Base-by-base conservation (phyloP, 2,888 invertebrate genomes). In the Drosophila anomalata region DNA sequence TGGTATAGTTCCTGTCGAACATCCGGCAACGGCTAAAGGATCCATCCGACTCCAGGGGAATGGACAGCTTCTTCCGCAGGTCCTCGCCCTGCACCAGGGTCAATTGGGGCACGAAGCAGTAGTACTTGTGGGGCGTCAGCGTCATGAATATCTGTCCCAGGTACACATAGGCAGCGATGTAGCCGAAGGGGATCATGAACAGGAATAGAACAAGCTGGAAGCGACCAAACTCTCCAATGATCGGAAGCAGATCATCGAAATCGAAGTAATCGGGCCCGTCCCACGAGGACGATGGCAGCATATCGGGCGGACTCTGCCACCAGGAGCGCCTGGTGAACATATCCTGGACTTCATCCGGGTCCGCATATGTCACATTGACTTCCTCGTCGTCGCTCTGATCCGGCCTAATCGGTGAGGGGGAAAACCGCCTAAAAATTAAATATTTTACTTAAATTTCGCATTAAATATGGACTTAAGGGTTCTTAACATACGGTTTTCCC, bases 141-240 rank as follows among this genome's bases (percentile, higher is more conserved):
- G 96, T 96, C 91, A 97, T 96, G 89, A 97, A 97, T 61, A 97
- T 96, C 92, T 97, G 97, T 22, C 96, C 94, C 89, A 97, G 97
- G 90, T 97, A 96, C 4, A 97, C 96, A 92, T 96, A 96, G 1
- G 96, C 95, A 14, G 97, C 96, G 88, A 96, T 96, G 91, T 95
- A 96, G 9, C 96, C 95, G 89, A 97, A 97, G 0, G 97, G 97
- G 63, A 97, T 95, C 95, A 97, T 96, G 72, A 96, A 88, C 2
- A 96, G 75, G 87, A 97, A 97, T 70, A 97, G 92, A 12, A 95
- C 93, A 90, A 95, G 95, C 92, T 97, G 97, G 89, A 96, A 97
- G 29, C 93, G 89, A 39, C 97, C 97, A 89, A 97, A 97, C 87
- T 96, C 96, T 12, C 97, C 97, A 9, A 97, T 93, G 78, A 96